phyloP scores from a whole-genome alignment of 2,113 vertebrate genomes.

The Hemiscyllium ocellatum region DNA sequence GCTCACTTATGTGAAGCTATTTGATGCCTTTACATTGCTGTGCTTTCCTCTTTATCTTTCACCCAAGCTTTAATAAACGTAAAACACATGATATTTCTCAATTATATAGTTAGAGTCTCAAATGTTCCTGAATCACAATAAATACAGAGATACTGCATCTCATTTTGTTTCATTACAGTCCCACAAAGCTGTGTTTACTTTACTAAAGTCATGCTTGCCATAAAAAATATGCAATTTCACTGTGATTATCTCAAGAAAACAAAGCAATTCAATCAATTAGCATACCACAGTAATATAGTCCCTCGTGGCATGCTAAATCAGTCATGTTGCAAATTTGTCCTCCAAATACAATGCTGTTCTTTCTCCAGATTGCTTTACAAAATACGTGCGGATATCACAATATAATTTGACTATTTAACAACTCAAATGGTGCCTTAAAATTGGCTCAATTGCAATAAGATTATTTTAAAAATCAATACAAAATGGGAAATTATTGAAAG shows the following conservation, averaged over 20 bases:
- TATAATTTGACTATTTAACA: not conserved
- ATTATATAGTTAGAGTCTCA: not conserved
- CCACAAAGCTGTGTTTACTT: not conserved
- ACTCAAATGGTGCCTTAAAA: not conserved
- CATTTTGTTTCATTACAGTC: not conserved
- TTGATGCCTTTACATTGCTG: not conserved
- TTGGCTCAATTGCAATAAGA: not conserved
- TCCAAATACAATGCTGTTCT: constrained; percentile 25
- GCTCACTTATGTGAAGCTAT: not conserved
- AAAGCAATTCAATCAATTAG: constrained; percentile 23
- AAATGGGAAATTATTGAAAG: not conserved
- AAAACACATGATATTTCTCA: not conserved
- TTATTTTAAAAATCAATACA: not conserved
- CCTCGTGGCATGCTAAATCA: not conserved
- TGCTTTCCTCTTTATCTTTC: not conserved
- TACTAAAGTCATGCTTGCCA: not conserved
- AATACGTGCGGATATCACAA: not conserved
- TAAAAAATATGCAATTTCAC: not conserved
- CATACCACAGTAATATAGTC: constrained; percentile 1
- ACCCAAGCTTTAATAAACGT: too few species aligned
- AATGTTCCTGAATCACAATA: not conserved
- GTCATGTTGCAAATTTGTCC: constrained; percentile 22
- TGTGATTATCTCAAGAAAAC: constrained; percentile 19
- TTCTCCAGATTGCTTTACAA: not conserved
- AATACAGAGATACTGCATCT: not conserved